Percentiles rank a stretch among this genome's conserved stretches.
Conservation (phyloP, 2,113 vertebrate species). For the Archocentrus centrarchus region DNA sequence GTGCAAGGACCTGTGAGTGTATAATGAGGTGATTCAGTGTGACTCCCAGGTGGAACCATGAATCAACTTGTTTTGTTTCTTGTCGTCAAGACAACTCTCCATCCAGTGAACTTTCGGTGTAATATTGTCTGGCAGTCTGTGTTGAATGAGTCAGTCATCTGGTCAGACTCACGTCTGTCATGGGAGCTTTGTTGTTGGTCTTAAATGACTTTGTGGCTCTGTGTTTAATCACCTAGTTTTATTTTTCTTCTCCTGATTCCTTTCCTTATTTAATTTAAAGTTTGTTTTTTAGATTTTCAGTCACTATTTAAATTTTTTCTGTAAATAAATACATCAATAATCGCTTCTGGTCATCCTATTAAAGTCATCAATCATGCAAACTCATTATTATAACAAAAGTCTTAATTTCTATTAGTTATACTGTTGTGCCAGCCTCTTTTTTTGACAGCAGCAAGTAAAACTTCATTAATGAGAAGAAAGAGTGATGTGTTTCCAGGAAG, state of each 20-base stretch:
- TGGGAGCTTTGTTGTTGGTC: conserved; percentile 2
- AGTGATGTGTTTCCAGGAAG: not conserved
- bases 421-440: not conserved
- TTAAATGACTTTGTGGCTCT: not conserved
- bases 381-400: not conserved
- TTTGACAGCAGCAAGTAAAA: too few species aligned
- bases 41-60: conserved; percentile 49
- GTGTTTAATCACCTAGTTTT: not conserved
- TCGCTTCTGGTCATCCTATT: not conserved
- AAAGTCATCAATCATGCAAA: not conserved
- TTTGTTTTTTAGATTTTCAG: not conserved
- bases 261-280: not conserved
- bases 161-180: not conserved
- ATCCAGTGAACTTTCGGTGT: conserved; percentile 15
- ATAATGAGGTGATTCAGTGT: conserved; percentile 28
- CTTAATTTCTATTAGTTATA: not conserved
- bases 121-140: conserved; percentile 21
- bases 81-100: conserved; percentile 49
- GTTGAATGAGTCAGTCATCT: conserved; percentile 39
- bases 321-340: not conserved
- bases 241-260: not conserved
- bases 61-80: conserved; percentile 53
- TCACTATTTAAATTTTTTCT: not conserved
- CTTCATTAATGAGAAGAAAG: not conserved
- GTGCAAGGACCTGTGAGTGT: conserved; percentile 16